Conservation (phyloP, 2,888 invertebrate genomes). For the Rhodophaea formosa region DNA sequence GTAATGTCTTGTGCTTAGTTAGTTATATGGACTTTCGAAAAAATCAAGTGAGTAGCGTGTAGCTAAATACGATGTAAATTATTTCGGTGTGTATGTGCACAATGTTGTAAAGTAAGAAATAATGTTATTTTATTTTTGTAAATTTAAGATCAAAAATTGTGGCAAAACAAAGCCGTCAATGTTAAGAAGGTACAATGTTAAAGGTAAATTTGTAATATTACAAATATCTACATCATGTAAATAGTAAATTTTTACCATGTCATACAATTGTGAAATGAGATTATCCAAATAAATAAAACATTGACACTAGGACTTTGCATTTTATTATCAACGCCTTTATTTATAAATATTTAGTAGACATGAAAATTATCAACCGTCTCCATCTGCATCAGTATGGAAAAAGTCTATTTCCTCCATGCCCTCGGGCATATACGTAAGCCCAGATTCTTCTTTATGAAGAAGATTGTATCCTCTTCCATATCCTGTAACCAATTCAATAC, state of each 20-base stretch:
- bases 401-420: constrained; percentile 83
- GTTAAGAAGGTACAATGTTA: constrained; percentile 72
- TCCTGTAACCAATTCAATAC: constrained; percentile 65
- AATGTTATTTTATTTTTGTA: constrained; percentile 75
- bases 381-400: constrained; percentile 55
- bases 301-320: constrained; percentile 55
- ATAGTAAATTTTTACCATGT: constrained; percentile 76
- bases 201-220: constrained; percentile 65
- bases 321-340: constrained; percentile 27
- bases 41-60: constrained; percentile 32
- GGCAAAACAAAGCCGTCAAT: constrained; percentile 54
- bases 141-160: constrained; percentile 60
- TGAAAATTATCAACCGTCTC: constrained; percentile 5
- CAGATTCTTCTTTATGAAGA: constrained; percentile 77
- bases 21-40: constrained; percentile 22
- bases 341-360: neutral
- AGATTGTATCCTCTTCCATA: constrained; percentile 84
- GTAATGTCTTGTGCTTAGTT: constrained; percentile 19
- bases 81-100: constrained; percentile 56
- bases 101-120: constrained; percentile 69
- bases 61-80: constrained; percentile 48
- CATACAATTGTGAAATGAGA: constrained; percentile 77
- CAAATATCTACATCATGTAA: constrained; percentile 69
- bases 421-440: constrained; percentile 84
- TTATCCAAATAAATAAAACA: constrained; percentile 75